Conservation (phyloP, 2,888 invertebrate genomes). For the Ochropleura plecta region DNA sequence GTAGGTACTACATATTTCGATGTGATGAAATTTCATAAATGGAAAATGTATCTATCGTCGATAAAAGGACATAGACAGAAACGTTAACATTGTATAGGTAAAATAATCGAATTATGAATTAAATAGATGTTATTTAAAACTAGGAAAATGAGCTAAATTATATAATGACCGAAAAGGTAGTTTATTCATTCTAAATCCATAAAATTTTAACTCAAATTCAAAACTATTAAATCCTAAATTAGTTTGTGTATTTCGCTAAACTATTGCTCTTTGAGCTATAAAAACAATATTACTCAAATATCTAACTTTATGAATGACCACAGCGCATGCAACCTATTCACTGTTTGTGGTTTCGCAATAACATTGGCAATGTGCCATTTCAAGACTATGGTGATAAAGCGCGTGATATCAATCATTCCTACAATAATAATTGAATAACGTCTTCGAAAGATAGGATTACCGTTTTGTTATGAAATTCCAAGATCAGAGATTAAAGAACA, state of each 20-base stretch:
- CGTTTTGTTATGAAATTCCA: slow-evolving; percentile 50
- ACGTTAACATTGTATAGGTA: not conserved
- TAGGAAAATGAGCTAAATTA: not conserved
- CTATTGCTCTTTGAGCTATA: slow-evolving; percentile 33
- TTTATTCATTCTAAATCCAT: not conserved
- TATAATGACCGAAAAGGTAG: not conserved
- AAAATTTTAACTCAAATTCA: not conserved
- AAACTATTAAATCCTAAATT: slow-evolving; percentile 27
- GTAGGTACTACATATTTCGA: slow-evolving; percentile 27
- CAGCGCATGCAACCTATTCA: slow-evolving; percentile 35
- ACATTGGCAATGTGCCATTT: slow-evolving; percentile 68
- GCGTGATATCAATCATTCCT: slow-evolving; percentile 45
- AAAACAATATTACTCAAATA: slow-evolving; percentile 58
- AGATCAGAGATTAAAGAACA: slow-evolving; percentile 39
- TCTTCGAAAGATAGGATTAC: slow-evolving; percentile 48
- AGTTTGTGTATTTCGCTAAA: slow-evolving; percentile 28
- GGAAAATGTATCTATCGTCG: slow-evolving; percentile 21
- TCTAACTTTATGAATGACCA: slow-evolving; percentile 48
- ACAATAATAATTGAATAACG: slow-evolving; percentile 50
- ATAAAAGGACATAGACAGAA: slow-evolving; percentile 12
- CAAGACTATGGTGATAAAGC: slow-evolving; percentile 47
- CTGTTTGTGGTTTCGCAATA: slow-evolving; percentile 50
- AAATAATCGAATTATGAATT: not conserved
- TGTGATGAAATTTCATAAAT: not conserved
- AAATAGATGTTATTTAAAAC: not conserved